Percentiles rank a stretch among this genome's conserved stretches.
Evolutionary conservation across 2,888 invertebrate species (phyloP).

Genomic region (Aspidiotus destructor): DNA sequence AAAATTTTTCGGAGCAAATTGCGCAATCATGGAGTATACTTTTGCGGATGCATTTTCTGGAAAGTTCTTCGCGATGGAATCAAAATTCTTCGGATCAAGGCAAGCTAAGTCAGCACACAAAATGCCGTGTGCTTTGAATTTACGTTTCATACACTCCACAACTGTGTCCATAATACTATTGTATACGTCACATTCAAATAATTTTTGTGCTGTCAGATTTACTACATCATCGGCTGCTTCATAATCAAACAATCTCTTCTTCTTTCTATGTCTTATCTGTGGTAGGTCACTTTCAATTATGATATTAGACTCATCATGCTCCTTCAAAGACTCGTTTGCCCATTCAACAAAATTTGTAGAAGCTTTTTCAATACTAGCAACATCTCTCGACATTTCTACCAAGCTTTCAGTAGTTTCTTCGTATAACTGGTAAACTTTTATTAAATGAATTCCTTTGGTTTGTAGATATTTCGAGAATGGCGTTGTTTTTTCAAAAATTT

Average conservation of each 20-base stretch:
- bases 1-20: not conserved
- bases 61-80: not conserved
- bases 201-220: not conserved
- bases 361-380: constrained; percentile 3
- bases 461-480: constrained; percentile 7
- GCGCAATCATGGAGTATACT: not conserved
- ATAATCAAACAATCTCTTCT: not conserved
- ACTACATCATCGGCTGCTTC: not conserved
- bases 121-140: not conserved
- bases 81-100: constrained; percentile 11
- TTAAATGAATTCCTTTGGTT: constrained; percentile 5
- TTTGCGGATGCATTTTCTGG: not conserved
- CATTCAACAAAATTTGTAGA: not conserved
- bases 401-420: constrained; percentile 1
- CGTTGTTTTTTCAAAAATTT: constrained; percentile 11
- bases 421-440: not conserved
- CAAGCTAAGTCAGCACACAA: constrained; percentile 3
- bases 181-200: not conserved
- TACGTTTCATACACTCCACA: not conserved
- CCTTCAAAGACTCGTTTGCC: not conserved
- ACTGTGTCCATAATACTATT: not conserved
- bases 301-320: not conserved
- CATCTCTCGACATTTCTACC: not conserved
- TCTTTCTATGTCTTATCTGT: not conserved
- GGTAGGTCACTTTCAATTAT: not conserved